These are phyloP conservation scores for Saxicola maurus DNA, from an alignment of 2,797 vertebrate species.

Conservation along the genomic window DNA sequence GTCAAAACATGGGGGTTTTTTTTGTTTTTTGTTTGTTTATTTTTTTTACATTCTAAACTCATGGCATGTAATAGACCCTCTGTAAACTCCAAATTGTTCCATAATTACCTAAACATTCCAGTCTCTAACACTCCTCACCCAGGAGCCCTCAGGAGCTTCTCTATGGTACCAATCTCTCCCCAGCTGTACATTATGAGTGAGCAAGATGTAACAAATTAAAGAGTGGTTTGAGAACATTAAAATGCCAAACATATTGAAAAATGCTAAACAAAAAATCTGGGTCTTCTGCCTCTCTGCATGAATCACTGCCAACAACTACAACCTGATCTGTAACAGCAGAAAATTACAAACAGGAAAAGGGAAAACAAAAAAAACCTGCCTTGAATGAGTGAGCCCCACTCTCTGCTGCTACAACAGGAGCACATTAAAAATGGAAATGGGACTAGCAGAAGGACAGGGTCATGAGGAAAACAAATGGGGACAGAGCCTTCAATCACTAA, in stretches of 20 bases:
- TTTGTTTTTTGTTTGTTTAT: too few species aligned
- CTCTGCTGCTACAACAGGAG: neutral
- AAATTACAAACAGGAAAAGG: neutral
- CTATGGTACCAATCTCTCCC: neutral
- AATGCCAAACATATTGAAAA: constrained; percentile 51
- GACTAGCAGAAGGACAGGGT: neutral
- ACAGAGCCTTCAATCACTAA: neutral
- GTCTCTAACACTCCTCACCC: neutral
- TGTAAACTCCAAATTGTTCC: neutral
- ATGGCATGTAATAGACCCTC: neutral
- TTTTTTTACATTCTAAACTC: neutral
- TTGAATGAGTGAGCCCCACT: neutral
- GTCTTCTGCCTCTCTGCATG: constrained; percentile 33
- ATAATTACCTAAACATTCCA: neutral
- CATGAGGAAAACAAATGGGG: neutral
- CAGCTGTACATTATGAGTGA: constrained; percentile 13
- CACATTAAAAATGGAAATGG: constrained; percentile 22
- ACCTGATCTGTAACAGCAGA: constrained; percentile 25
- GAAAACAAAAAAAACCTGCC: neutral
- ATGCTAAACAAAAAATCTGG: constrained; percentile 43
- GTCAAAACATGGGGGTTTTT: neutral
- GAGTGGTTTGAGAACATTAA: constrained; percentile 35
- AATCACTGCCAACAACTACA: constrained; percentile 45
- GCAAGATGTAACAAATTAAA: constrained; percentile 35
- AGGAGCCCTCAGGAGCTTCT: neutral